Percentiles rank a stretch among this genome's conserved stretches.
phyloP scores from a whole-genome alignment of 2,888 invertebrate genomes.

The Polia nebulosa region DNA sequence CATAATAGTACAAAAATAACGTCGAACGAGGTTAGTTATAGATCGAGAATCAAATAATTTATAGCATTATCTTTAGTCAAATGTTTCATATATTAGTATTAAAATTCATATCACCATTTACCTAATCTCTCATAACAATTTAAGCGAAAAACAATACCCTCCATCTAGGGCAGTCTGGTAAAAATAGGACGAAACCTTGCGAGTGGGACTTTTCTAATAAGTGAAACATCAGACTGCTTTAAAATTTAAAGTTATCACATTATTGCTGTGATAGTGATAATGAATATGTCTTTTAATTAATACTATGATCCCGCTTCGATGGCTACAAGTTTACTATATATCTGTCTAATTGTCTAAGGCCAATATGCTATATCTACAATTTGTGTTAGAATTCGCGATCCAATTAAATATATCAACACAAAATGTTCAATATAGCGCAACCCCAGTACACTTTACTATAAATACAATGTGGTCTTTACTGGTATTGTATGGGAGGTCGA shows the following conservation, averaged over 20 bases:
- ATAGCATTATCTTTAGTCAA: conserved; percentile 62
- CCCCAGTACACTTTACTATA: conserved; percentile 76
- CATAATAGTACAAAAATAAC: conserved; percentile 89
- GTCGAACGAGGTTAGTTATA: conserved; percentile 74
- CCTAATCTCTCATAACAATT: conserved; percentile 64
- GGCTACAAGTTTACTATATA: conserved; percentile 80
- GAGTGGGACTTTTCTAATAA: conserved; percentile 60
- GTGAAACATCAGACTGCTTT: conserved; percentile 75
- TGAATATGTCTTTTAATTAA: conserved; percentile 84
- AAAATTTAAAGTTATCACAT: conserved; percentile 78
- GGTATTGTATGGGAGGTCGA: conserved; percentile 59
- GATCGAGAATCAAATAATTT: conserved; percentile 72
- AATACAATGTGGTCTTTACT: conserved; percentile 59
- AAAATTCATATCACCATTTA: conserved; percentile 58
- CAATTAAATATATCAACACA: conserved; percentile 78
- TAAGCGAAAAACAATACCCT: conserved; percentile 60
- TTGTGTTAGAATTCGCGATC: conserved; percentile 81
- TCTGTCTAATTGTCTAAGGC: conserved; percentile 87
- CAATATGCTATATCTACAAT: conserved; percentile 88
- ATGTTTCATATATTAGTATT: conserved; percentile 66
- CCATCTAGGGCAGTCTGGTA: conserved; percentile 13
- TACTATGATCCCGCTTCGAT: conserved; percentile 86
- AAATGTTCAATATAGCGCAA: conserved; percentile 85
- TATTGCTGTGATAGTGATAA: conserved; percentile 74
- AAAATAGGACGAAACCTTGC: conserved; percentile 57